These are phyloP conservation scores for Drosophila tanythrix DNA, from an alignment of 2,888 invertebrate genomes.

Conservation along the genomic window DNA sequence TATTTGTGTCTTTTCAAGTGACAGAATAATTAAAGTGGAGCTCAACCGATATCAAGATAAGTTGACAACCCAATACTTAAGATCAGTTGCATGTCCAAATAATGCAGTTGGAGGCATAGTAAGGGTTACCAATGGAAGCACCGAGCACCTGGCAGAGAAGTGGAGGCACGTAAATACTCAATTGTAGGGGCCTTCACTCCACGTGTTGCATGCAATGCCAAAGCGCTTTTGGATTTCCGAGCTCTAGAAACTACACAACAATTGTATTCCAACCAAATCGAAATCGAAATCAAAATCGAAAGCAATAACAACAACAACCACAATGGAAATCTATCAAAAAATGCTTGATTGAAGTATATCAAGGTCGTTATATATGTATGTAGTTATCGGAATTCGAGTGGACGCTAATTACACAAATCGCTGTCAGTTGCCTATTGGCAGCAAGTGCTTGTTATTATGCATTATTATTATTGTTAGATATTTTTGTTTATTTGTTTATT, in stretches of 20 bases:
- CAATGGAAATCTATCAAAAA: conserved; percentile 75
- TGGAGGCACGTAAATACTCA: conserved; percentile 4
- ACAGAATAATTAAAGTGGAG: conserved; percentile 21
- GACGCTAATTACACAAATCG: conserved; percentile 73
- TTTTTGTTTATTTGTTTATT: conserved; percentile 23
- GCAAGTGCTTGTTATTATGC: conserved; percentile 65
- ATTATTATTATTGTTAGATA: conserved; percentile 35
- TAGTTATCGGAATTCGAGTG: conserved; percentile 54
- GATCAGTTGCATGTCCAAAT: conserved; percentile 22
- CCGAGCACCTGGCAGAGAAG: conserved; percentile 16
- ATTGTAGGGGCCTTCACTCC: conserved; percentile 17
- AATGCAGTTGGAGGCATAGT: conserved; percentile 9
- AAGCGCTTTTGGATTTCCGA: conserved; percentile 46
- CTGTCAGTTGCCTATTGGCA: conserved; percentile 42
- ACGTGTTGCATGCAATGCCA: conserved; percentile 71
- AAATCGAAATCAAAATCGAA: conserved; percentile 45
- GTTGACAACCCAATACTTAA: conserved; percentile 30
- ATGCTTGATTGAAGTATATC: conserved; percentile 78
- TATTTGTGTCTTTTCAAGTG: conserved; percentile 2
- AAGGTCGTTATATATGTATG: conserved; percentile 55
- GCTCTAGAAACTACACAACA: conserved; percentile 39
- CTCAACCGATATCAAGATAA: conserved; percentile 9
- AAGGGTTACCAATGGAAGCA: conserved; percentile 3
- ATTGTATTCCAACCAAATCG: conserved; percentile 49
- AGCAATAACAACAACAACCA: conserved; percentile 22